A percentile compares a stretch with the other conserved stretches of the same genome.
phyloP scores from a whole-genome alignment of 2,797 vertebrate genomes.

The Acipenser oxyrinchus region DNA sequence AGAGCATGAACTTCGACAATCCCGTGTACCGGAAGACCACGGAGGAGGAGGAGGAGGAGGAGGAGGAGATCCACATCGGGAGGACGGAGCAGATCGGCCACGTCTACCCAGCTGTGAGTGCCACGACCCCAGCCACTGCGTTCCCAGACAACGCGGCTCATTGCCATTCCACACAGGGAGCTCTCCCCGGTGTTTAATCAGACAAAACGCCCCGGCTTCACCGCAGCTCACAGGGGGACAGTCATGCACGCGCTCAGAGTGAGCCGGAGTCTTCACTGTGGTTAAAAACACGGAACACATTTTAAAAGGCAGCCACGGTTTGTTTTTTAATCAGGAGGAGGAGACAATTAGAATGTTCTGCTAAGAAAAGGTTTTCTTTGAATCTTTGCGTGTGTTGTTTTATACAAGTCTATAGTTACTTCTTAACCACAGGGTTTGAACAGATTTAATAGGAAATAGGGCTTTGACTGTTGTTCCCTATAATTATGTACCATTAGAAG shows the following conservation, averaged over 20 bases:
- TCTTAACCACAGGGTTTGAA: too few species aligned
- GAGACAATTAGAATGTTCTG: too few species aligned
- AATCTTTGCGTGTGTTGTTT: too few species aligned
- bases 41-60: conserved; percentile 84
- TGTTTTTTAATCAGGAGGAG: too few species aligned
- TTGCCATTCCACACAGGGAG: conserved; percentile 66
- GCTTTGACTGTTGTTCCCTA: too few species aligned
- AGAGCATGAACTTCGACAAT: conserved; percentile 99
- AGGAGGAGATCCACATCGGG: conserved; percentile 93
- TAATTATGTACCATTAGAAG: too few species aligned
- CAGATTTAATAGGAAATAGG: too few species aligned
- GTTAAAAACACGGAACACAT: too few species aligned
- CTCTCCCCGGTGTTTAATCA: conserved; percentile 63
- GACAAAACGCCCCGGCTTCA: conserved; percentile 14
- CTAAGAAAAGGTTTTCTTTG: too few species aligned
- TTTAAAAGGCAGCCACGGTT: too few species aligned
- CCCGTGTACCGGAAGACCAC: conserved; percentile 95
- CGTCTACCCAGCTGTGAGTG: conserved; percentile 94
- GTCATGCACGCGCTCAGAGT: conserved; percentile 25
- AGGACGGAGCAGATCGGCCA: conserved; percentile 86
- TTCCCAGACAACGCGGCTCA: conserved; percentile 65
- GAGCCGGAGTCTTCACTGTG: not conserved
- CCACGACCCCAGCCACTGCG: conserved; percentile 55
- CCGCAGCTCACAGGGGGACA: conserved; percentile 22
- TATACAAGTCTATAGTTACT: too few species aligned